Percentiles rank a stretch among this genome's conserved stretches.
phyloP scores from a whole-genome alignment of 2,113 vertebrate genomes.

The Clinocottus analis region DNA sequence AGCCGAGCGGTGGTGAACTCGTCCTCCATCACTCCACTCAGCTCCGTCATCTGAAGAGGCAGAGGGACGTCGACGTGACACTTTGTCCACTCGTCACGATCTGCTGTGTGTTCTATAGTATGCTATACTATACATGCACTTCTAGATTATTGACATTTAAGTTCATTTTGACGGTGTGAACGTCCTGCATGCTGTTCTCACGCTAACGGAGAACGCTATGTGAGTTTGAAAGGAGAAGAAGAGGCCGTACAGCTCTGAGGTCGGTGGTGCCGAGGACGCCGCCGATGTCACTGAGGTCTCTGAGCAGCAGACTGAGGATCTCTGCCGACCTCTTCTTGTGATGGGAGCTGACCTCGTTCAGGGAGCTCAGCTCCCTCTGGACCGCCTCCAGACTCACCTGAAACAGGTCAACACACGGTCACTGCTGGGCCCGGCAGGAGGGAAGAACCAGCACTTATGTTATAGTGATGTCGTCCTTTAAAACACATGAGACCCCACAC shows the following conservation, averaged over 20 bases:
- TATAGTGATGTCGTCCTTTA: too few species aligned
- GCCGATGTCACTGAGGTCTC: conserved; percentile 92
- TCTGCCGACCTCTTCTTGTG: conserved; percentile 91
- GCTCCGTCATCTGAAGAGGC: conserved; percentile 86
- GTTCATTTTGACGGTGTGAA: too few species aligned
- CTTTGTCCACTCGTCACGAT: too few species aligned
- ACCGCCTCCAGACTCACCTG: conserved; percentile 85
- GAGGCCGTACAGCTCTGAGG: conserved; percentile 85
- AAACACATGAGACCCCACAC: too few species aligned
- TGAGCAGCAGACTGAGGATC: conserved; percentile 89
- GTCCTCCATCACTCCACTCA: conserved; percentile 89
- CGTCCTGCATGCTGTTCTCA: too few species aligned
- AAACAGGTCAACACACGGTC: conserved; percentile 1
- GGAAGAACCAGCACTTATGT: too few species aligned
- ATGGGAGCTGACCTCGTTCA: conserved; percentile 91
- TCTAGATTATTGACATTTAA: too few species aligned
- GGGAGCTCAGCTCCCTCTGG: conserved; percentile 86
- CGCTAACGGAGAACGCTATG: too few species aligned
- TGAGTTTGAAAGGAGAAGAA: too few species aligned
- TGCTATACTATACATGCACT: too few species aligned
- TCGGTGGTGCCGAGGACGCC: conserved; percentile 90
- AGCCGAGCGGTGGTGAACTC: conserved; percentile 94
- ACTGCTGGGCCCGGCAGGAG: neutral
- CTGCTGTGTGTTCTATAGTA: too few species aligned
- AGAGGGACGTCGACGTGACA: neutral